Evolutionary conservation across 1,140 invertebrate genomes (phyloP).

Genomic region (Drosophila elegans): DNA sequence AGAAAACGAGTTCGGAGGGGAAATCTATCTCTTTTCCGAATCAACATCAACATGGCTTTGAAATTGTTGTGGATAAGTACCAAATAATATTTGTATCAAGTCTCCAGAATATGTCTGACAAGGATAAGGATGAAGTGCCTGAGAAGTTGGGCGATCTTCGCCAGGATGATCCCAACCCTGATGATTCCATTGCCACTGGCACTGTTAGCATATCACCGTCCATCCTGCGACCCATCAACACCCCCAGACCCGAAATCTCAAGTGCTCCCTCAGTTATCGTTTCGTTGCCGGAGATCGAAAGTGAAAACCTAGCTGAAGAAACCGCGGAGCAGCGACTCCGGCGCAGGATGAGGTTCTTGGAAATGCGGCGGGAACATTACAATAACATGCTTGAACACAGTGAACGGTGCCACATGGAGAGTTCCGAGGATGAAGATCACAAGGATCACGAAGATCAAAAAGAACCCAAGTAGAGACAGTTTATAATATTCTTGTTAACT

Average conservation of each 20-base stretch:
- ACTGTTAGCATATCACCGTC: not conserved
- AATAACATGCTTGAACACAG: slow-evolving; percentile 36
- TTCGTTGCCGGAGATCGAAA: slow-evolving; percentile 5
- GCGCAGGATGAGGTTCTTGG: slow-evolving; percentile 41
- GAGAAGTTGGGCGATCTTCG: not conserved
- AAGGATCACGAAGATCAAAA: not conserved
- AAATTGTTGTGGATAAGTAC: slow-evolving; percentile 3
- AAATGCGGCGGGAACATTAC: slow-evolving; percentile 62
- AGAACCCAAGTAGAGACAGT: not conserved
- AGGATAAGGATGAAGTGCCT: not conserved
- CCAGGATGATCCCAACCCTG: too few relatives aligned
- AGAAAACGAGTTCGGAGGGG: not conserved
- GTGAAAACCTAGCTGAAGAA: not conserved
- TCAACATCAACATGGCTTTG: not conserved
- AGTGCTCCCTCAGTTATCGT: slow-evolving; percentile 38
- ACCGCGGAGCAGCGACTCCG: slow-evolving; percentile 30
- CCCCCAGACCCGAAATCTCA: not conserved
- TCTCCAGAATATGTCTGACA: slow-evolving; percentile 14
- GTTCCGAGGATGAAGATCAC: slow-evolving; percentile 3
- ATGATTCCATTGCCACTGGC: too few relatives aligned
- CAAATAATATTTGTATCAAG: not conserved
- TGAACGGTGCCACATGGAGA: slow-evolving; percentile 16
- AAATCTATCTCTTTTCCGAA: not conserved
- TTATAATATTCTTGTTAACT: too few relatives aligned
- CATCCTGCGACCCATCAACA: not conserved